Evolutionary conservation across 2,888 invertebrate species (phyloP).

Genomic region (Agonopterix arenella): DNA sequence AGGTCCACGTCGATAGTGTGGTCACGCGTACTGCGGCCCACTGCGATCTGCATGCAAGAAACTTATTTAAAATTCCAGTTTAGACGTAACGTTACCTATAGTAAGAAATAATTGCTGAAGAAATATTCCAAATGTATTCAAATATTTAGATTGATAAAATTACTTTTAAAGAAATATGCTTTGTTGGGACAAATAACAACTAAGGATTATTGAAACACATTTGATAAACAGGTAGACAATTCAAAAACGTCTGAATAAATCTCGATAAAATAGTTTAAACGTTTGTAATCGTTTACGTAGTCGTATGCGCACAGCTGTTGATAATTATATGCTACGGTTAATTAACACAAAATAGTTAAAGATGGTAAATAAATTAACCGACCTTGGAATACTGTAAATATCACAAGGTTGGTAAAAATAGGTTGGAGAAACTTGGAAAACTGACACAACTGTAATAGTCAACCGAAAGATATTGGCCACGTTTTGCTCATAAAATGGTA

Average conservation of each 20-base stretch:
- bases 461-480: conserved; percentile 17
- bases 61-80: neutral
- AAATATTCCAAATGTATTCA: too few relatives aligned
- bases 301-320: conserved; percentile 33
- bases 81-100: too few relatives aligned
- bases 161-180: too few relatives aligned
- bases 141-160: too few relatives aligned
- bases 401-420: conserved; percentile 19
- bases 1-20: conserved; percentile 95
- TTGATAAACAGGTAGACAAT: too few relatives aligned
- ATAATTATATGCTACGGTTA: conserved; percentile 29
- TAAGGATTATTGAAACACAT: too few relatives aligned
- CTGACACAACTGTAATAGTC: neutral
- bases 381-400: conserved; percentile 17
- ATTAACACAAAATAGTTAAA: conserved; percentile 32
- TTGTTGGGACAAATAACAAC: too few relatives aligned
- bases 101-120: too few relatives aligned
- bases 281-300: conserved; percentile 16
- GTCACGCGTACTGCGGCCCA: conserved; percentile 93
- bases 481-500: conserved; percentile 22
- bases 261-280: neutral
- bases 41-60: conserved; percentile 81
- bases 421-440: neutral
- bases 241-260: too few relatives aligned
- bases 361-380: conserved; percentile 17